Conservation (phyloP, 2,888 invertebrate species). For the Drosophila anomalata region DNA sequence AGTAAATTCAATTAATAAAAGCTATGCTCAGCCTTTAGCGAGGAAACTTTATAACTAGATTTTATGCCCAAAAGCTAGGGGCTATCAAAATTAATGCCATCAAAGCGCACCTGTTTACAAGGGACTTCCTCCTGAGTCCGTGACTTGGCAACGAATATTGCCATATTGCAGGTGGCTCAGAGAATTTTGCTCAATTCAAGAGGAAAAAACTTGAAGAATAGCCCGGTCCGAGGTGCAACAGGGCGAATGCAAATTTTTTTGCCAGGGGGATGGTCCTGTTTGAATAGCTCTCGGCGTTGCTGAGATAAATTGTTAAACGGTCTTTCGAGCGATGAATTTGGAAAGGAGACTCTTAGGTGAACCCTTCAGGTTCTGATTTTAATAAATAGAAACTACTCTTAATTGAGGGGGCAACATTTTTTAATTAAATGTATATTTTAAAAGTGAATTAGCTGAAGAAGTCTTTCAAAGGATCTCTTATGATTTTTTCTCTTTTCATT, state of each 20-base stretch:
- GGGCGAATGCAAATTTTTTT: constrained; percentile 7
- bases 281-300: constrained; percentile 14
- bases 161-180: neutral
- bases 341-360: neutral
- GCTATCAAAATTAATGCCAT: constrained; percentile 27
- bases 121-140: neutral
- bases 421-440: constrained; percentile 4
- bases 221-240: constrained; percentile 8
- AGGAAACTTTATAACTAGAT: constrained; percentile 19
- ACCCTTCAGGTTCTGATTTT: constrained; percentile 4
- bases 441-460: neutral
- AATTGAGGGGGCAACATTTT: constrained; percentile 1
- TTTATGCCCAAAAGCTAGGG: constrained; percentile 17
- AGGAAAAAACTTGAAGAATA: neutral
- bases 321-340: neutral
- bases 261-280: neutral
- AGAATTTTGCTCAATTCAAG: neutral
- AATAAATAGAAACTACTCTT: neutral
- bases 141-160: constrained; percentile 7
- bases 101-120: constrained; percentile 1
- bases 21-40: constrained; percentile 2
- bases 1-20: constrained; percentile 27
- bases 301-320: constrained; percentile 22
- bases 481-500: neutral
- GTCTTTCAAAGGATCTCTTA: neutral